Evolutionary conservation across 2,113 vertebrate species (phyloP).

Genomic region (Centrocercus urophasianus): DNA sequence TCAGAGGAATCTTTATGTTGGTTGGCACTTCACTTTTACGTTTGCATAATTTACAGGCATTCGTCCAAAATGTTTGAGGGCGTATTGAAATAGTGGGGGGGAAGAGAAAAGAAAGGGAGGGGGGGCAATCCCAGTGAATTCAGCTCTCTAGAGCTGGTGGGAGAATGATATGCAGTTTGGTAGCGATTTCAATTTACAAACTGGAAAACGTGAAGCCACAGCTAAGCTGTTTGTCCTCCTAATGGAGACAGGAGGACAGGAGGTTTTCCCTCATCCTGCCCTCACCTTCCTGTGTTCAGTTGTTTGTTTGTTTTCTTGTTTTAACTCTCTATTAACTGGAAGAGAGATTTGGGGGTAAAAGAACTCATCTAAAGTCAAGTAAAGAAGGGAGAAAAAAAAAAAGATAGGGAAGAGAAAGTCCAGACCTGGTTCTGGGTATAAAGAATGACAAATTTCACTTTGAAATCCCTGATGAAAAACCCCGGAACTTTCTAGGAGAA

Average conservation of each 20-base stretch:
- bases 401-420: background rate
- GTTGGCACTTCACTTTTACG: background rate
- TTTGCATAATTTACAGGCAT: background rate
- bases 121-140: background rate
- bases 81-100: background rate
- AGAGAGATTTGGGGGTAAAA: background rate
- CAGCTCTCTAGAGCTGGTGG: background rate
- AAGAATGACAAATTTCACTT: slow-evolving; percentile 36
- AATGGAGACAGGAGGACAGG: background rate
- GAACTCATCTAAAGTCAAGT: background rate
- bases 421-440: background rate
- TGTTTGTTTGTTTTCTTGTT: background rate
- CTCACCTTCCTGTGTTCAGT: background rate
- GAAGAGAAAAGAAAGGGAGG: no score
- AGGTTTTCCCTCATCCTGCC: background rate
- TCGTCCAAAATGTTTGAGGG: background rate
- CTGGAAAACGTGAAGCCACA: background rate
- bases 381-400: background rate
- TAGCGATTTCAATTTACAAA: background rate
- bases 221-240: background rate
- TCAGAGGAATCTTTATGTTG: background rate
- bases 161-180: background rate
- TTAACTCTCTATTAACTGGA: background rate
- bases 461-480: slow-evolving; percentile 22
- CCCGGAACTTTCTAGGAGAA: background rate